Base-by-base conservation (phyloP, 1,140 invertebrate genomes). In the Sinonovacula constricta region DNA sequence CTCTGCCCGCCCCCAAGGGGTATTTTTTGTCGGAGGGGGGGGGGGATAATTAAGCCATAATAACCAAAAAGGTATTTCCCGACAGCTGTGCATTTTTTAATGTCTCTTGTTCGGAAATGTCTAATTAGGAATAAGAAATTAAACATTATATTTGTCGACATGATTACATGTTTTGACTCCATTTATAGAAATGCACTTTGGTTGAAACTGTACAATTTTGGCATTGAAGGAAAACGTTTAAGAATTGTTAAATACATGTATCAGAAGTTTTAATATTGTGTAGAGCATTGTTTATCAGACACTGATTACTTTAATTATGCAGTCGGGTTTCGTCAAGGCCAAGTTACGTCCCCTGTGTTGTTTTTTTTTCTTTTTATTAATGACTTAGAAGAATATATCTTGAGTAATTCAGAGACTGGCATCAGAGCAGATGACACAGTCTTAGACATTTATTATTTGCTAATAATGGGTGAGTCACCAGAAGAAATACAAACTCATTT, bases 161-260 rank as follows among this genome's bases (percentile, higher is more conserved):
- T 59, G 33, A 57, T 14, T 4, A 59, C 62, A 36, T 62, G 36
- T 31, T 74, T 65, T 65, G 57, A 63, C 39, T 60, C 30, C 28
- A 26, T 74, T n/a, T 74, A 74, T 53, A 51, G 70, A 53, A 74
- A 74, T 65, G 69, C 54, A 3, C 22, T 71, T 4, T 71, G 69
- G 69, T 26, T 45, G 26, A 60, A 60, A 71, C 39, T 39, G n/a
- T 39, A 71, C 26, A 60, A 60, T 28, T 49, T 57, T 24, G 69
- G 69, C 15, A 60, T 71, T 18, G 14, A 15, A n/a, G 69, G 69
- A 14, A 60, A 60, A 59, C 45, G 59, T 45, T 24, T 71, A 59
- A n/a, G 69, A 28, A 60, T 71, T 36, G 31, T 71, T 12, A 22
- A 51, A 26, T 24, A 12, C 0, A 45, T 71, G 53, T 60, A 71